Evolutionary conservation across 2,113 vertebrate species (phyloP), one percentile per base, ranked within the genome.

Genomic region (Salvator merianae): DNA sequence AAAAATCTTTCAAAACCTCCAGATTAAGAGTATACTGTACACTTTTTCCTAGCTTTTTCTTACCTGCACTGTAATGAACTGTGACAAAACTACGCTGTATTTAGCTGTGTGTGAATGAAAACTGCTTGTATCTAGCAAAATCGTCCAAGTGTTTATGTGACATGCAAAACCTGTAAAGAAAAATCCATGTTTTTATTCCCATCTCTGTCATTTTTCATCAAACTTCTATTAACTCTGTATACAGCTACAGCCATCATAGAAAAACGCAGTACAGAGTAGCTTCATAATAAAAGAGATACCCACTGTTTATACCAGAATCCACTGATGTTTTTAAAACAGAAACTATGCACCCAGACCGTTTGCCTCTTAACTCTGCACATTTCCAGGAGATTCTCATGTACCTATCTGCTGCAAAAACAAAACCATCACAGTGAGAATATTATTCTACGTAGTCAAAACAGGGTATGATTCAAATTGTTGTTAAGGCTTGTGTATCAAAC

Each of bases 91-190:
- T 93, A 90, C 72, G 94, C 95, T 96, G 94, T 97, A 97, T 95
- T 95, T 97, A 97, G 95, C 95, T 95, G 92, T 96, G 95, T 84
- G 94, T 95, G 96, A 95, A 94, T 96, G 94, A 92, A 95, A 95
- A 94, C 85, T 96, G 96, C 97, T 93, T 96, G 95, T 97, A 97
- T 94, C 96, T 97, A 97, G 97, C 97, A 96, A 96, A 94, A 94
- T 86, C 91, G 90, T 95, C 94, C 94, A 95, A 90, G 95, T 96
- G 94, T 94, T 93, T 89, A 85, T 92, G 94, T 95, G 94, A 95
- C 92, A 95, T 95, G 94, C 91, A 90, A 95, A 93, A 92, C 94
- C 93, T 96, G 90, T 95, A 92, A 94, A 92, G 88, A 91, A 92
- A 87, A 73, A 68, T 36, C 28, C 81, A 77, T 91, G 85, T 16